Evolutionary conservation across 2,888 invertebrate genomes (phyloP), one percentile per base, ranked within the genome.

Genomic region (Euspilapteryx auroguttella): DNA sequence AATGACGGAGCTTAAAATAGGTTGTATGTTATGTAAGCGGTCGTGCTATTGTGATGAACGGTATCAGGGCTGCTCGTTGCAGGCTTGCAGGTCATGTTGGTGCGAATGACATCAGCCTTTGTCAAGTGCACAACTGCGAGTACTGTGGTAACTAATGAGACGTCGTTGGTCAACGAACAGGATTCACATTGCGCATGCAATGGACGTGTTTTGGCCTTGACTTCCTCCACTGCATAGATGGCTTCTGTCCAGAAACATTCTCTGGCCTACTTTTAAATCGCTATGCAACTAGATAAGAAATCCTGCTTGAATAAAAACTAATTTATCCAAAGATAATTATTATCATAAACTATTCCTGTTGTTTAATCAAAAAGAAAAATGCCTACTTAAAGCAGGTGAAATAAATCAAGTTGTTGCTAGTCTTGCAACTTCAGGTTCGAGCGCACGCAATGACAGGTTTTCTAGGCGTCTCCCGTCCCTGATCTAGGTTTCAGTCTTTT

Each of bases 81-180:
- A 5, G 8, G 24, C 22, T 61, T 64, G 61, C 68, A 63, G 73
- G 66, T 71, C 71, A 62, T 59, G 57, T 49, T 57, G 54, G 55
- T 58, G 59, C 61, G 53, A 59, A 64, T 69, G 66, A 64, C 69
- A 69, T 65, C 65, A 64, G 54, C 49, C 44, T 49, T 55, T 61
- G 65, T 66, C 71, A 69, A 73, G 64, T 66, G 61, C 63, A 65
- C 24, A 26, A 14, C 28, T 6, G 17, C 17, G n/a, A n/a, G n/a
- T n/a, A n/a, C n/a, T n/a, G n/a, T n/a, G n/a, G n/a, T n/a, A n/a
- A n/a, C n/a, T n/a, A n/a, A n/a, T 27, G 27, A 21, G 27, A 21
- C 27, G 14, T 24, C 50, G 47, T 50, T 46, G 66, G 69, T 66
- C 63, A 62, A 62, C 55, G 64, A 64, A 64, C 71, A 71, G 69